Conservation (phyloP, 2,888 invertebrate species). For the Harmothoe impar region DNA sequence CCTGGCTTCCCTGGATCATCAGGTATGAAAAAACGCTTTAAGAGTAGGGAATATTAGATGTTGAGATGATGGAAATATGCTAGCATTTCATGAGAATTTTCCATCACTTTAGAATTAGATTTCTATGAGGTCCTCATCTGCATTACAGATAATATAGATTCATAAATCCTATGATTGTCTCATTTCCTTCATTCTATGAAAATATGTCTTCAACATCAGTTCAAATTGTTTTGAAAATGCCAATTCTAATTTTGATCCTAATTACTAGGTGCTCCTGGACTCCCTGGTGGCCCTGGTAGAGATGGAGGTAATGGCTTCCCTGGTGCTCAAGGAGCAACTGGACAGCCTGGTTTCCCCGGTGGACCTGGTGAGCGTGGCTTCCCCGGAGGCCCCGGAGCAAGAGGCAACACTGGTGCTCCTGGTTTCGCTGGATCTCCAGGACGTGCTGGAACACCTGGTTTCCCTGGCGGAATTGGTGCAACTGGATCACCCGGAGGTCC, state of each 20-base stretch:
- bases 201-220: too few relatives aligned
- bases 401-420: slow-evolving; percentile 55
- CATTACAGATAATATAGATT: too few relatives aligned
- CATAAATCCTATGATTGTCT: too few relatives aligned
- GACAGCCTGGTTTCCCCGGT: slow-evolving; percentile 36
- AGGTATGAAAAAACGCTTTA: background rate
- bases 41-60: too few relatives aligned
- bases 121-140: too few relatives aligned
- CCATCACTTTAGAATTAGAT: too few relatives aligned
- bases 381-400: slow-evolving; percentile 51
- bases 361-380: background rate
- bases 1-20: slow-evolving; percentile 27
- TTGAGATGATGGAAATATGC: too few relatives aligned
- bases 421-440: slow-evolving; percentile 63
- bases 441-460: slow-evolving; percentile 54
- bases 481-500: background rate
- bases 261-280: slow-evolving; percentile 32
- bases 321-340: slow-evolving; percentile 62
- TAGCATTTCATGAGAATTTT: too few relatives aligned
- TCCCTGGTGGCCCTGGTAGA: background rate
- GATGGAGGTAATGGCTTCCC: slow-evolving; percentile 30
- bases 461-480: slow-evolving; percentile 41
- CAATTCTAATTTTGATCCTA: too few relatives aligned
- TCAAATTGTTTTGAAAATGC: too few relatives aligned
- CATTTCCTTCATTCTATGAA: too few relatives aligned